Evolutionary conservation across 2,888 invertebrate genomes (phyloP).

Genomic region (Drosophila imparisetae): DNA sequence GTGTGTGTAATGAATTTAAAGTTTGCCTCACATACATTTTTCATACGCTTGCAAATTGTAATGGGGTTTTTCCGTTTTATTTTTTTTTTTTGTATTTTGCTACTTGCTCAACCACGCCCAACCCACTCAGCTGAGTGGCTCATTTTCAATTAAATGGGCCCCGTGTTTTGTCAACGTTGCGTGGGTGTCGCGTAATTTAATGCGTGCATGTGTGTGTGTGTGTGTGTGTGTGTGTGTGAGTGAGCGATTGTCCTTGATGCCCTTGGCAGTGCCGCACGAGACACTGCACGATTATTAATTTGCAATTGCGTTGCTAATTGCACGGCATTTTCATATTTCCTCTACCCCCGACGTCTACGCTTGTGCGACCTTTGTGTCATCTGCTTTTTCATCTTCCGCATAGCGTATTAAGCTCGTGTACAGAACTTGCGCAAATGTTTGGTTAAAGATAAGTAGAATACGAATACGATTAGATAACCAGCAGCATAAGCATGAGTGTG

Average conservation of each 20-base stretch:
- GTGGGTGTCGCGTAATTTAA: slow-evolving; percentile 40
- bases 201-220: slow-evolving; percentile 20
- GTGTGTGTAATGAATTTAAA: slow-evolving; percentile 80
- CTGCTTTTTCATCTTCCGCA: slow-evolving; percentile 34
- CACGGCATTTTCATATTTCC: slow-evolving; percentile 42
- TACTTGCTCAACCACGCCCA: slow-evolving; percentile 37
- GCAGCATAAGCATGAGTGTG: neutral
- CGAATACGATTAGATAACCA: slow-evolving; percentile 72
- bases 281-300: slow-evolving; percentile 76
- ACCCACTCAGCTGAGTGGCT: slow-evolving; percentile 24
- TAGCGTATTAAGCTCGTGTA: slow-evolving; percentile 18
- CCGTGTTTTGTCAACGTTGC: slow-evolving; percentile 53
- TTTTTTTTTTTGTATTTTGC: slow-evolving; percentile 18
- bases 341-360: neutral
- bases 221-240: slow-evolving; percentile 26
- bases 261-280: slow-evolving; percentile 64
- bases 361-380: slow-evolving; percentile 15
- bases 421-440: slow-evolving; percentile 61
- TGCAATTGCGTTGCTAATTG: slow-evolving; percentile 79
- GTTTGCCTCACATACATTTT: slow-evolving; percentile 77
- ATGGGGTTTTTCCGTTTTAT: slow-evolving; percentile 45
- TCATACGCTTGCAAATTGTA: slow-evolving; percentile 78
- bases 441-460: slow-evolving; percentile 58
- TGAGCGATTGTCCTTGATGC: slow-evolving; percentile 50
- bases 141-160: slow-evolving; percentile 72